phyloP scores from a whole-genome alignment of 2,797 vertebrate species.

The Uromys caudimaculatus region DNA sequence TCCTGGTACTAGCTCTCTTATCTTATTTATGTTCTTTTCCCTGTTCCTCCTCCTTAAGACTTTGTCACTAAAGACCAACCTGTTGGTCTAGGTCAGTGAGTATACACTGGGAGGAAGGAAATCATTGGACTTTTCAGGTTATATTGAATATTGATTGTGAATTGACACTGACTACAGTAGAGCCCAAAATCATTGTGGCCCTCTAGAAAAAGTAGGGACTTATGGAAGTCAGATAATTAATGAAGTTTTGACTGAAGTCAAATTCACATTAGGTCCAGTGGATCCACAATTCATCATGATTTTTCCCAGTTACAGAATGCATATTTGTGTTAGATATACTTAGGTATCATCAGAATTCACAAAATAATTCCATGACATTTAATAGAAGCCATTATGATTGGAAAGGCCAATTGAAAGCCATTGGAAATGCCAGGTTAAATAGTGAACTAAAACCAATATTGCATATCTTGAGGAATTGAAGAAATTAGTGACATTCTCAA shows the following conservation, averaged over 20 bases:
- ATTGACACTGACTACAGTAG: background rate
- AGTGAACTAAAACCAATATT: background rate
- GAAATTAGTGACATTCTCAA: background rate
- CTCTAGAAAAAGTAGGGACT: background rate
- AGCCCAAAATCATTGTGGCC: background rate
- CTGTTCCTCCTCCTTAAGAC: background rate
- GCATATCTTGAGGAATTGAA: background rate
- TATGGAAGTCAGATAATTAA: background rate
- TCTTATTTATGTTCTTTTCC: background rate
- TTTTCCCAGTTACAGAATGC: background rate
- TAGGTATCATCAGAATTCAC: background rate
- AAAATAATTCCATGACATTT: background rate
- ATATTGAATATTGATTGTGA: background rate
- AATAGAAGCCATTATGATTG: background rate
- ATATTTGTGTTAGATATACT: background rate
- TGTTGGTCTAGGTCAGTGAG: background rate
- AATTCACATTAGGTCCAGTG: background rate
- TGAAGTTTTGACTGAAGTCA: background rate
- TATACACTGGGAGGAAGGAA: background rate
- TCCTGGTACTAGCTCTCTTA: background rate
- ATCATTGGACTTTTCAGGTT: background rate
- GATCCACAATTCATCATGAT: background rate
- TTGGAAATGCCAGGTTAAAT: background rate
- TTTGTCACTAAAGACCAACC: background rate
- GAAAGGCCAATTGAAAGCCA: background rate